phyloP scores from a whole-genome alignment of 2,888 invertebrate genomes.

The Nesidiocoris tenuis region DNA sequence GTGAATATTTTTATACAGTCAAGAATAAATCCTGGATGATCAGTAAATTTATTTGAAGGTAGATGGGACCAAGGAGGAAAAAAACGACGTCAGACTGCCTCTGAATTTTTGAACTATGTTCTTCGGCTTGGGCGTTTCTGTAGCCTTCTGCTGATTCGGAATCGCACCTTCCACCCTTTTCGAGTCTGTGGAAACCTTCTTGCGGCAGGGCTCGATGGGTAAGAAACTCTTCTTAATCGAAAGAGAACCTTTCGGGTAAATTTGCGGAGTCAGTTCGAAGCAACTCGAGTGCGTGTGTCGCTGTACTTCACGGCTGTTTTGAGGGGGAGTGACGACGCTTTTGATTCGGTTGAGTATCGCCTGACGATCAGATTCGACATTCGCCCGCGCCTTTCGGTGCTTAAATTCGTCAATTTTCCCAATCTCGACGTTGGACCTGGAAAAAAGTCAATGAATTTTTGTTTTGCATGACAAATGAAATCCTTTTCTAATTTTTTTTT shows the following conservation, averaged over 20 bases:
- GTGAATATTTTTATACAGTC: no score
- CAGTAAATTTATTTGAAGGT: neutral
- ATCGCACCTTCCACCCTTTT: no score
- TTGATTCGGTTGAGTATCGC: neutral
- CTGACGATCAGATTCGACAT: neutral
- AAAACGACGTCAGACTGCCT: neutral
- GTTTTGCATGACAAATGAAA: no score
- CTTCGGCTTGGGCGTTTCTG: neutral
- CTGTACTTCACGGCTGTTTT: neutral
- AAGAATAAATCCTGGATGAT: no score
- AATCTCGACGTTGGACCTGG: neutral
- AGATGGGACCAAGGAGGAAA: neutral
- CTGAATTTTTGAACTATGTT: neutral
- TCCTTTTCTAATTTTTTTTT: no score
- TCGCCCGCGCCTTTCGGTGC: neutral
- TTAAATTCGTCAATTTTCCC: neutral
- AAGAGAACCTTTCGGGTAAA: conserved; percentile 10
- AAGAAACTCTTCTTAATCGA: conserved; percentile 29
- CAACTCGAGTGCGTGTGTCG: neutral
- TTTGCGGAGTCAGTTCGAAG: neutral
- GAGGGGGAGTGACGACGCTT: neutral
- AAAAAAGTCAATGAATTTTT: no score
- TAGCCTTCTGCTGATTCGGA: neutral
- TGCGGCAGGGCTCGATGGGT: conserved; percentile 13
- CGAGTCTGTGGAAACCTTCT: neutral